Percentiles rank a stretch among this genome's conserved stretches.
These are phyloP conservation scores for Acanthosepion lycidas DNA, from an alignment of 2,888 invertebrate species.

Conservation along the genomic window DNA sequence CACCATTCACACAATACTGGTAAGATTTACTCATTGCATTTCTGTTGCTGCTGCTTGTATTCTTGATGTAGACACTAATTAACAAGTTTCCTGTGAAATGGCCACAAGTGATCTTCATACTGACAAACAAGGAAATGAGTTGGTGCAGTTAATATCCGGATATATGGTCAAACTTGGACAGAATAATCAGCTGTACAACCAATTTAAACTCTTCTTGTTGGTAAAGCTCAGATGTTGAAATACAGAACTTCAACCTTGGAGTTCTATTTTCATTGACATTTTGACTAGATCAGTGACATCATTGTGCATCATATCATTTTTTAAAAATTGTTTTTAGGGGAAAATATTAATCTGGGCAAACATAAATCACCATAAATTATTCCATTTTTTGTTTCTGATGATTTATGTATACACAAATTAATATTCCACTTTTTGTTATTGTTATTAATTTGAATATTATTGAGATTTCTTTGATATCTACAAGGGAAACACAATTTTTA, in stretches of 20 bases:
- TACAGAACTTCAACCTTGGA: neutral
- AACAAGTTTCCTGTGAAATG: constrained; percentile 33
- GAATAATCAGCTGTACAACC: neutral
- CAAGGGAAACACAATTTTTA: no score
- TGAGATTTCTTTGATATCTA: no score
- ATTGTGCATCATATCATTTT: no score
- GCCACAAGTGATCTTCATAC: neutral
- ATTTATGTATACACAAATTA: no score
- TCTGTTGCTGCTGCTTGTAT: neutral
- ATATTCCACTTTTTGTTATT: no score
- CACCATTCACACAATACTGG: neutral
- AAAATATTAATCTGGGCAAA: no score
- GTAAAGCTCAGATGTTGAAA: neutral
- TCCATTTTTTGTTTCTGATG: no score
- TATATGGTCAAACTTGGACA: neutral
- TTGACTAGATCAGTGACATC: no score
- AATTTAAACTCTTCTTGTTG: constrained; percentile 33
- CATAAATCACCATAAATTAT: no score
- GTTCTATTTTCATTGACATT: neutral
- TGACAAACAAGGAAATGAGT: constrained; percentile 22
- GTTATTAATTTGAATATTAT: no score
- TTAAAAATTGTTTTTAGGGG: no score
- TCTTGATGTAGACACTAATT: neutral
- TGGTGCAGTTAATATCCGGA: constrained; percentile 33
- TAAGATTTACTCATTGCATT: neutral